A percentile compares a stretch with the other conserved stretches of the same genome.
Conservation (phyloP, 23 tunicate genomes). For the Aplidium turbinatum region DNA sequence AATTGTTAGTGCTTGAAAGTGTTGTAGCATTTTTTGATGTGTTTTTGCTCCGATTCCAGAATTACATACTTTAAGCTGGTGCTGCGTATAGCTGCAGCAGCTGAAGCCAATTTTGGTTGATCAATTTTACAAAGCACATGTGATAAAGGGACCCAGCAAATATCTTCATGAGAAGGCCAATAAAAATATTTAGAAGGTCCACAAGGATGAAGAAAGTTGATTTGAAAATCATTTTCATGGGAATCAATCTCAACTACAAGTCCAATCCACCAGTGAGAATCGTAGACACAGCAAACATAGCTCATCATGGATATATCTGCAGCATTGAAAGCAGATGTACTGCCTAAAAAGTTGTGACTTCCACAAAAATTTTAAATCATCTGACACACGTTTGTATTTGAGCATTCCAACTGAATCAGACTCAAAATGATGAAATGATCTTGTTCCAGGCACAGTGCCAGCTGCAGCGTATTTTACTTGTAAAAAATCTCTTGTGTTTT, state of each 20-base stretch:
- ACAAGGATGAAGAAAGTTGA: constrained; percentile 6
- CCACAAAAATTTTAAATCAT: constrained; percentile 1
- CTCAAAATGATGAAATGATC: constrained; percentile 8
- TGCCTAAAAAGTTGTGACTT: not conserved
- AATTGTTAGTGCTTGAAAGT: not conserved
- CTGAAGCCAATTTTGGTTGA: constrained; percentile 10
- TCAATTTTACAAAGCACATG: constrained; percentile 12
- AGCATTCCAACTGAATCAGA: constrained; percentile 11
- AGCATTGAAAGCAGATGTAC: not conserved
- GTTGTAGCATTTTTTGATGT: constrained; percentile 8
- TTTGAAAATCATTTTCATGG: not conserved
- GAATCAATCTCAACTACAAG: constrained; percentile 18
- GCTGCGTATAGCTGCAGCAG: not conserved
- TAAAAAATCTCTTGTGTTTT: not conserved
- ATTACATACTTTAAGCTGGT: not conserved
- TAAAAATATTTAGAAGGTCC: constrained; percentile 17
- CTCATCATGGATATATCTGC: not conserved
- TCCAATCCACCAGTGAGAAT: constrained; percentile 19
- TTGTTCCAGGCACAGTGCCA: constrained; percentile 17
- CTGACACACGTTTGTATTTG: constrained; percentile 11
- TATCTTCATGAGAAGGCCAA: constrained; percentile 18
- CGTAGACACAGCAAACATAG: constrained; percentile 6
- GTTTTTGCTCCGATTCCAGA: constrained; percentile 17
- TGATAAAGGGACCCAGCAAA: constrained; percentile 6
- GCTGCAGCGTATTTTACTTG: not conserved